phyloP scores from a whole-genome alignment of 2,888 invertebrate species.

The Limnephilus marmoratus region DNA sequence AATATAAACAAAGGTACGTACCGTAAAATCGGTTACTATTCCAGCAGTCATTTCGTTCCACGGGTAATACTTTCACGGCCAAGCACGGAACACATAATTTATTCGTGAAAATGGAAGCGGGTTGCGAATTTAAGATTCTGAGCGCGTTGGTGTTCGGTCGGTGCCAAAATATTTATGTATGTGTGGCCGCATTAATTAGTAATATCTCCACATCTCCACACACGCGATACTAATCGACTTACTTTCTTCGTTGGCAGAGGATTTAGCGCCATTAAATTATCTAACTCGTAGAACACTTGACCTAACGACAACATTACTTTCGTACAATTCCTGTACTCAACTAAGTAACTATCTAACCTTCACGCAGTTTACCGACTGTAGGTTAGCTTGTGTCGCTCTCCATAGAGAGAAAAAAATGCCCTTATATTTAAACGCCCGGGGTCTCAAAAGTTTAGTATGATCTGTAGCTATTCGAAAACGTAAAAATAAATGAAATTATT shows the following conservation, averaged over 20 bases:
- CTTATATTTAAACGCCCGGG: too few species aligned
- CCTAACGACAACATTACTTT: background rate
- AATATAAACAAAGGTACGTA: background rate
- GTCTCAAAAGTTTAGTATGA: too few species aligned
- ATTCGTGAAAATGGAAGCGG: constrained; percentile 39
- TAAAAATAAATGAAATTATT: too few species aligned
- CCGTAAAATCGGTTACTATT: background rate
- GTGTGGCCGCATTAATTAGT: constrained; percentile 7
- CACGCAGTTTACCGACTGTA: too few species aligned
- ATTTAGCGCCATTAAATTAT: background rate
- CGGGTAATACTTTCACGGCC: constrained; percentile 22
- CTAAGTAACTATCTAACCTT: too few species aligned
- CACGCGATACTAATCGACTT: constrained; percentile 18
- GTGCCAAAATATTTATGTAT: constrained; percentile 27
- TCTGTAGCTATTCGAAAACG: too few species aligned
- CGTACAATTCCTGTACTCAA: background rate
- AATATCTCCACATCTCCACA: background rate
- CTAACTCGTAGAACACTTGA: background rate
- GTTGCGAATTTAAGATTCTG: constrained; percentile 41
- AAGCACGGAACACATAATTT: constrained; percentile 15
- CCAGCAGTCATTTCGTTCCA: constrained; percentile 16
- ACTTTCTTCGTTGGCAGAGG: constrained; percentile 26
- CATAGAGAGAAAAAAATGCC: too few species aligned
- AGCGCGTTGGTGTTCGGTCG: background rate
- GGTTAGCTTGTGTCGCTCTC: too few species aligned